Base-by-base conservation (phyloP, 2,888 invertebrate species). In the Hydrotaea cyrtoneurina region DNA sequence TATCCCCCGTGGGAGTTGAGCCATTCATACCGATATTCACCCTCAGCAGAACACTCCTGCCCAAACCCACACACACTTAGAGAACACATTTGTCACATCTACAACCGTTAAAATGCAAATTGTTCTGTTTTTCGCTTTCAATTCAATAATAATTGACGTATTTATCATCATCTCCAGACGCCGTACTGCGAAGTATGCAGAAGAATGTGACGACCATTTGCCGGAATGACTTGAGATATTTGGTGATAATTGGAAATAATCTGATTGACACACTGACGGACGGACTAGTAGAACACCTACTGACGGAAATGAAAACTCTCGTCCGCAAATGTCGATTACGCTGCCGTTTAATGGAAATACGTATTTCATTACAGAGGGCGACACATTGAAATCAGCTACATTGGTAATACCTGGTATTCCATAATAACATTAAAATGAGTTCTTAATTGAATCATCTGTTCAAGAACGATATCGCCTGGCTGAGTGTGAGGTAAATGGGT, bases 1-100 rank as follows among this genome's bases (percentile, higher is more conserved):
- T n/a, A n/a, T n/a, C n/a, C 43, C 73, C 73, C 57, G 57, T 59
- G 73, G 73, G 73, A 73, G 57, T 57, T 73, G 57, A 36, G 17
- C 36, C 26, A 72, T 50, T 15, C 50, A 2, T 1, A 15, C 7
- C n/a, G n/a, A 55, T 26, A 50, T 17, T 0, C 31, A 53, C 13
- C 46, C 19, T 17, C 31, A 71, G 36, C 31, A 19, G 11, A 36
- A 19, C 13, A 5, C 59, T 31, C 62, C 62, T 62, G 31, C n/a
- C 31, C 62, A n/a, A n/a, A n/a, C n/a, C n/a, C n/a, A n/a, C n/a
- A n/a, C n/a, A n/a, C n/a, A n/a, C n/a, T n/a, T n/a, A n/a, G n/a
- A n/a, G n/a, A n/a, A n/a, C n/a, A n/a, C n/a, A n/a, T n/a, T n/a
- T n/a, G n/a, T n/a, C n/a, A n/a, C n/a, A n/a, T n/a, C n/a, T n/a